Conservation (phyloP, 2,113 vertebrate species). For the Anas platyrhynchos region DNA sequence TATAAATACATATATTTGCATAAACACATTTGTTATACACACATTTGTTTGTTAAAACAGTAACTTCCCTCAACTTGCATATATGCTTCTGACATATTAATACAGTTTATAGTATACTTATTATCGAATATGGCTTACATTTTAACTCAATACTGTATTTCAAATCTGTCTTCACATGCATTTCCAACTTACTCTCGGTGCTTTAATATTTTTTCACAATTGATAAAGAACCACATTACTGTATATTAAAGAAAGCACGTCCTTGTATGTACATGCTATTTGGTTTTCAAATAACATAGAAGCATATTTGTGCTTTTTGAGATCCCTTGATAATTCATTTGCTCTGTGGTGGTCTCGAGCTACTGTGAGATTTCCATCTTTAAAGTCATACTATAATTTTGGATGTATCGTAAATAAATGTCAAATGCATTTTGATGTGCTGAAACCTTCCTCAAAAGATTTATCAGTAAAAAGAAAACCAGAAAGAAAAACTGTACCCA, state of each 20-base stretch:
- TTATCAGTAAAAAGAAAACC: neutral
- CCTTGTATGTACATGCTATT: neutral
- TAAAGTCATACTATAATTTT: neutral
- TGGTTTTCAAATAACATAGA: neutral
- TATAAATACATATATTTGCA: neutral
- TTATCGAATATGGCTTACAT: neutral
- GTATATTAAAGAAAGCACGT: neutral
- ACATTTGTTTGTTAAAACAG: neutral
- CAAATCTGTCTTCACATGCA: neutral
- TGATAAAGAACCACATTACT: neutral
- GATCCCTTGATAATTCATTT: neutral
- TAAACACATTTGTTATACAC: neutral
- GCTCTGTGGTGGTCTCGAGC: neutral
- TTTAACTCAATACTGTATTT: neutral
- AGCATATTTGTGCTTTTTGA: neutral
- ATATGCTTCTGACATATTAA: neutral
- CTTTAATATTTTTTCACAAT: neutral
- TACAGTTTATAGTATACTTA: neutral
- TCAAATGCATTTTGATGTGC: neutral
- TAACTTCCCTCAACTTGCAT: neutral
- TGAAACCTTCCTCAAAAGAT: neutral
- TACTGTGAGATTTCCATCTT: neutral
- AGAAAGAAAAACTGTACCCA: neutral
- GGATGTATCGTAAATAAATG: neutral
- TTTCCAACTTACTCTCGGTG: neutral